Evolutionary conservation across 2,113 vertebrate species (phyloP), one percentile per base, ranked within the genome.

Genomic region (Prolemur simus): DNA sequence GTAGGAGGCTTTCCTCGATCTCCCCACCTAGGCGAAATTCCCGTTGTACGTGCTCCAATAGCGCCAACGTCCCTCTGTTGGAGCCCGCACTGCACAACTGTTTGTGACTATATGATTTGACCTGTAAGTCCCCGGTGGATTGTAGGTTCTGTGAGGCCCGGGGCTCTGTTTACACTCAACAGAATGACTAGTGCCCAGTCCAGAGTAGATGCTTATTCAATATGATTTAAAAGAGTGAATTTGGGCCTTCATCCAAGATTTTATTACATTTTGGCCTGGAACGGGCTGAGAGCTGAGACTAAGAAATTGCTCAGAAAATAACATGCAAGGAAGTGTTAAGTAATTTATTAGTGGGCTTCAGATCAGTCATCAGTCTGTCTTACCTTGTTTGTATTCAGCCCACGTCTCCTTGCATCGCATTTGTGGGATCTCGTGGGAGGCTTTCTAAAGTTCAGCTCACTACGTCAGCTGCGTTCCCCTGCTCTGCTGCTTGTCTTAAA

Each of bases 291-390:
- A 81, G 37, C 8, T 13, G 76, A 77, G 71, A 27, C 47, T 56
- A 85, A 85, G 78, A 89, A 64, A 17, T 63, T 84, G 25, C 32
- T 42, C 69, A 74, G 80, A 84, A 83, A 87, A 76, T 42, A 94
- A 15, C 39, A 69, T n/a, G 42, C 71, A 86, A 49, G 21, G 27
- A 87, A 69, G 87, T 29, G 47, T n/a, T 45, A 47, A 66, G 63
- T 66, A 68, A 83, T 60, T 78, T 82, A 25, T 80, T 29, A 37
- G 54, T 63, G 37, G 32, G 73, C 93, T 74, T 69, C 60, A 18
- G 21, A 64, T 63, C 56, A 49, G 92, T 69, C 73, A 63, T 56
- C 76, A 34, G 9, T 76, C 63, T 89, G 42, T 94, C 88, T 69
- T 39, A n/a, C 29, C 13, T 27, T 45, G 37, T 71, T 77, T 87